Evolutionary conservation across 2,888 invertebrate species (phyloP).

Genomic region (Boloria selene): DNA sequence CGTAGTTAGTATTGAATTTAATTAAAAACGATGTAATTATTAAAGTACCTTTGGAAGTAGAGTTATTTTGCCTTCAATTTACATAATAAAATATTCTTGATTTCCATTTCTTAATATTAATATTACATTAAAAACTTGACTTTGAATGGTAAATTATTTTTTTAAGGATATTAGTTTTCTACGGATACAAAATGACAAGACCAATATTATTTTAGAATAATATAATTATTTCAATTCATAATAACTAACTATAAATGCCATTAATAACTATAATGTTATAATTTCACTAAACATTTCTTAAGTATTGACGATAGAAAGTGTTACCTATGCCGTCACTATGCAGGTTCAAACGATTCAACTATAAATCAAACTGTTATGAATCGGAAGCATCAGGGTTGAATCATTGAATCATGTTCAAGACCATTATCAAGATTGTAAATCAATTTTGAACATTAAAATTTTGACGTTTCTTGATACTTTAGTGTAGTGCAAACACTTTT

Average conservation of each 20-base stretch:
- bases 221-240: conserved; percentile 82
- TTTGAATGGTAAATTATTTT: not conserved
- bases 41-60: conserved; percentile 24
- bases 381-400: not conserved
- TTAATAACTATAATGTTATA: conserved; percentile 71
- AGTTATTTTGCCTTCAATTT: conserved; percentile 41
- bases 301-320: conserved; percentile 59
- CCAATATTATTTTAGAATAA: conserved; percentile 81
- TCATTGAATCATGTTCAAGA: not conserved
- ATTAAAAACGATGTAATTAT: conserved; percentile 8
- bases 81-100: not conserved
- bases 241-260: conserved; percentile 82
- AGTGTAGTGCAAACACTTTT: conserved; percentile 7
- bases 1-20: too few relatives aligned
- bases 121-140: too few relatives aligned
- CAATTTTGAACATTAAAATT: too few relatives aligned
- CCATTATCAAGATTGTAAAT: too few relatives aligned
- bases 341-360: conserved; percentile 21
- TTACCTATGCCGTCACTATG: conserved; percentile 60
- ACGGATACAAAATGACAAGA: conserved; percentile 64
- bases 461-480: not conserved
- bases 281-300: conserved; percentile 68
- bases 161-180: not conserved
- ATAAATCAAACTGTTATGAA: conserved; percentile 2
- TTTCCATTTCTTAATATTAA: not conserved